A percentile compares a stretch with the other conserved stretches of the same genome.
These are phyloP conservation scores for Noctua janthe DNA, from an alignment of 2,888 invertebrate species.

Conservation along the genomic window DNA sequence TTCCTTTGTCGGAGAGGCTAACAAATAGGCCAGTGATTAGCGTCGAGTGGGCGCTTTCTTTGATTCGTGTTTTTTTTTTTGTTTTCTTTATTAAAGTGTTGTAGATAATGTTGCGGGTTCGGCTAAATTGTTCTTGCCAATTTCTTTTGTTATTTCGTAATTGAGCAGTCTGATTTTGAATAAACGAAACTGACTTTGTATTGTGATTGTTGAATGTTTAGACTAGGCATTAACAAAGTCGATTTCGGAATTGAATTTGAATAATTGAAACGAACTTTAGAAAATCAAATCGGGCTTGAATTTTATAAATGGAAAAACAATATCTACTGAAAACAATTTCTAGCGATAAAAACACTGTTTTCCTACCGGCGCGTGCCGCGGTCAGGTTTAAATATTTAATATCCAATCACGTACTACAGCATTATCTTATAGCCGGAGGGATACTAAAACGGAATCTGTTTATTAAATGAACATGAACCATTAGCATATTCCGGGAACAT, in stretches of 20 bases:
- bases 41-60: constrained; percentile 42
- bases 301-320: constrained; percentile 27
- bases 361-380: background rate
- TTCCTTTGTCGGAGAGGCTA: constrained; percentile 54
- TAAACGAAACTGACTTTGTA: constrained; percentile 28
- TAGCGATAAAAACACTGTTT: constrained; percentile 1
- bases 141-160: constrained; percentile 48
- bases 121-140: constrained; percentile 25
- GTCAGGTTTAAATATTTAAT: constrained; percentile 41
- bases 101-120: constrained; percentile 33
- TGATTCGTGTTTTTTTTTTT: constrained; percentile 50
- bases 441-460: constrained; percentile 43
- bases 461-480: constrained; percentile 47
- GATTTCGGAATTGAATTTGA: constrained; percentile 7
- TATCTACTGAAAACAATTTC: constrained; percentile 11
- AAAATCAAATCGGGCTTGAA: constrained; percentile 29
- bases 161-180: constrained; percentile 24
- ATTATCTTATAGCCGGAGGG: constrained; percentile 26
- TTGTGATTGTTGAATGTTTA: constrained; percentile 34
- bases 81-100: constrained; percentile 53
- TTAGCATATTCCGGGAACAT: constrained; percentile 18
- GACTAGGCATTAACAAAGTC: constrained; percentile 12
- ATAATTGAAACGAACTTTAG: constrained; percentile 27
- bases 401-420: constrained; percentile 30
- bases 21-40: constrained; percentile 58